Percentiles rank a stretch among this genome's conserved stretches.
phyloP scores from a whole-genome alignment of 2,888 invertebrate species.

The Gastrophysa polygoni region DNA sequence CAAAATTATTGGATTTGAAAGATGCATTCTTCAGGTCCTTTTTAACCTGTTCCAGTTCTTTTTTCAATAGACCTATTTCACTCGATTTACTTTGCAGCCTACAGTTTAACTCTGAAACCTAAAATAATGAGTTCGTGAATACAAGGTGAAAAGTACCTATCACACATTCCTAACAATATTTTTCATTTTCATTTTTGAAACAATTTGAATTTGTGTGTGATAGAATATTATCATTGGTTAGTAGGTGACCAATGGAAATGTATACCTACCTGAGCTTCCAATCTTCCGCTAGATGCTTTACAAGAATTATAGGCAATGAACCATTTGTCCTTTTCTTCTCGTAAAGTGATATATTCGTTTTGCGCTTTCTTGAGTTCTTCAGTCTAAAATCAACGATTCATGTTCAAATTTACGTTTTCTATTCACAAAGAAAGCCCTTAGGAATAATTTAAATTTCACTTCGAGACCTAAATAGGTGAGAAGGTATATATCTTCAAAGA shows the following conservation, averaged over 20 bases:
- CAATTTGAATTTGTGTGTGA: too few relatives aligned
- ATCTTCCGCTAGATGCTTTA: slow-evolving; percentile 49
- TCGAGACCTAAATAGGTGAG: slow-evolving; percentile 14
- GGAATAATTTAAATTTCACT: too few relatives aligned
- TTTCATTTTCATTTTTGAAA: too few relatives aligned
- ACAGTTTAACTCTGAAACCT: slow-evolving; percentile 45
- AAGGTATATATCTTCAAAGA: not conserved
- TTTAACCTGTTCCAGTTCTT: slow-evolving; percentile 61
- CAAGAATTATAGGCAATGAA: slow-evolving; percentile 47
- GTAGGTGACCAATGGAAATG: too few relatives aligned
- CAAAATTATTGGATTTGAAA: slow-evolving; percentile 55
- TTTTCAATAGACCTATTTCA: slow-evolving; percentile 50
- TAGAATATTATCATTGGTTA: too few relatives aligned
- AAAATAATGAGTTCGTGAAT: slow-evolving; percentile 18
- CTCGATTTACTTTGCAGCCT: slow-evolving; percentile 52
- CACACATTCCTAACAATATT: too few relatives aligned
- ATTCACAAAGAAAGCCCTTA: too few relatives aligned
- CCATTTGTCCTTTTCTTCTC: slow-evolving; percentile 56
- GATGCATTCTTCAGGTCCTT: slow-evolving; percentile 58
- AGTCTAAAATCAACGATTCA: slow-evolving; percentile 45
- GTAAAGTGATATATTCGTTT: slow-evolving; percentile 47
- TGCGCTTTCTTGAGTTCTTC: slow-evolving; percentile 53
- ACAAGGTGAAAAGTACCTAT: too few relatives aligned
- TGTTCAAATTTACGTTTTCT: too few relatives aligned
- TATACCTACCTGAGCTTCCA: slow-evolving; percentile 54